A percentile compares a stretch with the other conserved stretches of the same genome.
Evolutionary conservation across 2,888 invertebrate genomes (phyloP).

Genomic region (Tachina lurida): DNA sequence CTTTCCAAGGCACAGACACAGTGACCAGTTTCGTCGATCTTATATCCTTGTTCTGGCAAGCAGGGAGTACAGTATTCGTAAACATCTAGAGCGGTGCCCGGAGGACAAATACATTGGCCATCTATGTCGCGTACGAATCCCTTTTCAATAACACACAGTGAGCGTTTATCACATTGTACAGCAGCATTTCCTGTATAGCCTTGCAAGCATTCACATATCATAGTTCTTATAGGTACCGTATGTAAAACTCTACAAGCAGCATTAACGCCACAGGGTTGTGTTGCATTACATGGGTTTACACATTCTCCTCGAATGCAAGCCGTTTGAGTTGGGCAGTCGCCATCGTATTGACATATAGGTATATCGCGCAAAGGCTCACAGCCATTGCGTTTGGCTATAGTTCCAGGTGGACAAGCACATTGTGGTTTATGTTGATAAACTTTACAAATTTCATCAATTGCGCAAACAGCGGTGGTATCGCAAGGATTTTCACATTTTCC

Average conservation of each 20-base stretch:
- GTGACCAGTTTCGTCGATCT: slow-evolving; percentile 89
- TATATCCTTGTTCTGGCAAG: slow-evolving; percentile 87
- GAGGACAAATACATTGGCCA: slow-evolving; percentile 89
- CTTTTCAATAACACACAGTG: slow-evolving; percentile 87
- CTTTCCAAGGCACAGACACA: slow-evolving; percentile 92
- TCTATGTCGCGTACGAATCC: slow-evolving; percentile 86
- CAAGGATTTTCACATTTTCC: slow-evolving; percentile 91
- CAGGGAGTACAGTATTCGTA: slow-evolving; percentile 92
- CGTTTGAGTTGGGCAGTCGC: slow-evolving; percentile 91
- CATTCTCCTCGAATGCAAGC: slow-evolving; percentile 93
- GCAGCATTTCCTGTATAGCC: slow-evolving; percentile 95
- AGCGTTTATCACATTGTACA: slow-evolving; percentile 91
- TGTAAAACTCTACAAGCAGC: slow-evolving; percentile 91
- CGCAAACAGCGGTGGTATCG: slow-evolving; percentile 87
- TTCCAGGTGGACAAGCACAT: slow-evolving; percentile 92
- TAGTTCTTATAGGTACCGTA: slow-evolving; percentile 92
- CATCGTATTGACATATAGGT: slow-evolving; percentile 89
- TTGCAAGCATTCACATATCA: slow-evolving; percentile 93
- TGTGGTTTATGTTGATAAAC: slow-evolving; percentile 90
- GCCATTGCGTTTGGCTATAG: slow-evolving; percentile 85
- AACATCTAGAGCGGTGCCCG: slow-evolving; percentile 89
- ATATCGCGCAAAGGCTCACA: slow-evolving; percentile 85
- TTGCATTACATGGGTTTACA: slow-evolving; percentile 91
- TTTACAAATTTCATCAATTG: slow-evolving; percentile 89
- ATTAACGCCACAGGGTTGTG: slow-evolving; percentile 91